Base-by-base conservation (phyloP, 2,888 invertebrate species). In the Alsophila aescularia region DNA sequence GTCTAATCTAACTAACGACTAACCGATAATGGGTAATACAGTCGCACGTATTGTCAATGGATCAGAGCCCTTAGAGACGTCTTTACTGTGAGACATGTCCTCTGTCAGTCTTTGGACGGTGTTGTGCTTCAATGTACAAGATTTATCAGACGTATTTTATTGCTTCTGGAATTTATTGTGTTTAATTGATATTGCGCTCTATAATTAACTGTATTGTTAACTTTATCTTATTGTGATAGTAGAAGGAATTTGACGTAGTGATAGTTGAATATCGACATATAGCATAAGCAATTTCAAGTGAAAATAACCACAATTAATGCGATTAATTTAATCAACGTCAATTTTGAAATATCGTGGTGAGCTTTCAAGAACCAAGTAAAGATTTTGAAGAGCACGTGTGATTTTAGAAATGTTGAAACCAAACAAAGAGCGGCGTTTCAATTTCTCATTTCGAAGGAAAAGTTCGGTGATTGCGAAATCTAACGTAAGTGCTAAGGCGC, bases 371-470 rank as follows among this genome's bases (percentile, higher is more conserved):
- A 47, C 37, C 27, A 16, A 51, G 50, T 36, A 45, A 32, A 32
- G 15, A 37, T 40, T 47, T 42, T 42, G 10, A 53, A 31, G 5
- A 18, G 7, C 27, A 31, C 16, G 13, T 49, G 54, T 32, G 55
- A 50, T 41, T 16, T 50, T 56, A 56, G 50, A 56, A 54, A 65
- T 64, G 63, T 52, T 58, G 56, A 66, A 64, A 60, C 43, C 61
- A 14, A 62, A 49, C 49, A 54, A 53, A 48, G 55, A 49, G 27
- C 45, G 32, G n/a, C 48, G 59, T 29, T 61, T 61, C 31, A 58
- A 29, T 48, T 53, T 60, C 52, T 50, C 62, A 12, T 49, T 65
- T 50, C 39, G 54, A 15, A 58, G 56, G 52, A 63, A 53, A 49
- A 53, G 32, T 32, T 51, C 29, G 54, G 54, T 44, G 50, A 24